Evolutionary conservation across 2,113 vertebrate species (phyloP).

Genomic region (Eleginops maclovinus): DNA sequence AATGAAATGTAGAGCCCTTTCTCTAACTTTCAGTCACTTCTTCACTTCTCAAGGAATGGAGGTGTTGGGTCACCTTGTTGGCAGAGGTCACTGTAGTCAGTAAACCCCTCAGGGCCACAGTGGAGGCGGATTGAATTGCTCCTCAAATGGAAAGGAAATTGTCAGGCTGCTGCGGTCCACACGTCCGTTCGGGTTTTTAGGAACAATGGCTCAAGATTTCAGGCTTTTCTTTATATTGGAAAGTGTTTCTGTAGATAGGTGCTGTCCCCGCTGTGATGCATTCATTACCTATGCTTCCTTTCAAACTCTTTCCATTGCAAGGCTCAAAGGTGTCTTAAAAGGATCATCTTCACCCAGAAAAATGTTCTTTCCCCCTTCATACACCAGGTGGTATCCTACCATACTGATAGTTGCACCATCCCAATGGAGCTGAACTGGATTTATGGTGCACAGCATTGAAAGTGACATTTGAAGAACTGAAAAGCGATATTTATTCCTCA

Average conservation of each 20-base stretch:
- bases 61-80: background rate
- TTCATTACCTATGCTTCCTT: background rate
- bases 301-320: background rate
- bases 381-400: background rate
- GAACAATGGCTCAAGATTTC: background rate
- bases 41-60: background rate
- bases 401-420: background rate
- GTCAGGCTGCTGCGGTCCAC: background rate
- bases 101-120: background rate
- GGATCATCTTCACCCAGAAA: background rate
- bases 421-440: background rate
- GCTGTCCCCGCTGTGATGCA: background rate
- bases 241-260: background rate
- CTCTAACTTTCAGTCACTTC: background rate
- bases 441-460: background rate
- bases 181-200: background rate
- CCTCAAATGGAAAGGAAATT: slow-evolving; percentile 13
- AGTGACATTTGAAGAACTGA: background rate
- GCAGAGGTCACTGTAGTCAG: slow-evolving; percentile 1
- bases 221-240: background rate
- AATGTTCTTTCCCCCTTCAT: too few relatives aligned
- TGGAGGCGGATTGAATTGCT: background rate
- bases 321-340: slow-evolving; percentile 43
- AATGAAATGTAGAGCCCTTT: too few relatives aligned
- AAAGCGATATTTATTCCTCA: background rate